Evolutionary conservation across 1,140 invertebrate species (phyloP).

Genomic region (Macrostomum lignano): DNA sequence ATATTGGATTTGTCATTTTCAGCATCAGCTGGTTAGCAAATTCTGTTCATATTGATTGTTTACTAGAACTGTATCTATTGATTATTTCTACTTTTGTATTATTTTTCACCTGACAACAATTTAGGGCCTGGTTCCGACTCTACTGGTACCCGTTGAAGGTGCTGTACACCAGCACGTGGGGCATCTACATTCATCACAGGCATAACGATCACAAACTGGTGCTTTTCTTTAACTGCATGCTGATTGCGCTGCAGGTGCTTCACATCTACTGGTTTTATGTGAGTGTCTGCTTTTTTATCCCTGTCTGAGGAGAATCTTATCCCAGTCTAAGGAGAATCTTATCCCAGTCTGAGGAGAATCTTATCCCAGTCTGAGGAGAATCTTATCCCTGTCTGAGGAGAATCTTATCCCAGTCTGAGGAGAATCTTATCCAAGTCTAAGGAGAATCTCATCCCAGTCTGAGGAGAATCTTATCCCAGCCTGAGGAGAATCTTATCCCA

Average conservation of each 20-base stretch:
- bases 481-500: no score
- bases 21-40: constrained; percentile 18
- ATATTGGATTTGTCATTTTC: constrained; percentile 20
- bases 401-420: no score
- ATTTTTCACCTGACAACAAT: neutral
- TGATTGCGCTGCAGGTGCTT: neutral
- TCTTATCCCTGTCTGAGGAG: no score
- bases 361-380: no score
- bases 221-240: constrained; percentile 1
- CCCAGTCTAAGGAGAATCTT: no score
- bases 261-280: constrained; percentile 4
- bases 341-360: no score
- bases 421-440: no score
- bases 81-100: neutral
- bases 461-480: no score
- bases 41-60: neutral
- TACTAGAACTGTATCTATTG: neutral
- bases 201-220: neutral
- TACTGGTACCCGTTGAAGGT: constrained; percentile 27
- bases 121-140: constrained; percentile 15
- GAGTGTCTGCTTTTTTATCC: neutral
- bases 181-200: neutral
- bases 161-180: constrained; percentile 13
- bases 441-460: no score
- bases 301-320: no score